Percentiles rank a stretch among this genome's conserved stretches.
Conservation (phyloP, 2,113 vertebrate species). For the Camarhynchus parvulus region DNA sequence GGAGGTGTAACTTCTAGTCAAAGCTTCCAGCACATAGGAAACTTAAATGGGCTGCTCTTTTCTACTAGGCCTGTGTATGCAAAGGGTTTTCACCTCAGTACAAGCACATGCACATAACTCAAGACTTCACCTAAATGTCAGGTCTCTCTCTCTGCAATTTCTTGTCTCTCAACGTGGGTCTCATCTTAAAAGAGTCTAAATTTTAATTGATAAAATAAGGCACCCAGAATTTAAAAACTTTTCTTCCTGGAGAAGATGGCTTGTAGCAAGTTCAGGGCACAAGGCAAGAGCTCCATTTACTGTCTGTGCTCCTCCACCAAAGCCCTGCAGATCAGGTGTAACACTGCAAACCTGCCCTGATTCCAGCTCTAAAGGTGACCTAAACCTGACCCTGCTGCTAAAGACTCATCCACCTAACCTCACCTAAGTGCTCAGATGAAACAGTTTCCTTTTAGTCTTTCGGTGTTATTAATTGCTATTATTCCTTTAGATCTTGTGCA, state of each 20-base stretch:
- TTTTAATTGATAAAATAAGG: not conserved
- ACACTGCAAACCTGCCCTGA: not conserved
- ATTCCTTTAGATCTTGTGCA: conserved; percentile 48
- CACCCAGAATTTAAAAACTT: not conserved
- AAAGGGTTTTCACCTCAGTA: not conserved
- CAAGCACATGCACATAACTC: not conserved
- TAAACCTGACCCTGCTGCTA: not conserved
- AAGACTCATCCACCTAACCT: not conserved
- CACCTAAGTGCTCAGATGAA: conserved; percentile 10
- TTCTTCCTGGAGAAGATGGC: not conserved
- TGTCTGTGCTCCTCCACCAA: not conserved
- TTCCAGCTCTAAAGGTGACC: not conserved
- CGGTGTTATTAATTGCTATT: conserved; percentile 12
- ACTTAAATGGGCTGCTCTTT: not conserved
- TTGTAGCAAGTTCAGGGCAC: not conserved
- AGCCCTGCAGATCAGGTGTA: not conserved
- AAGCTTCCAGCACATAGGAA: not conserved
- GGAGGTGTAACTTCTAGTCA: not conserved
- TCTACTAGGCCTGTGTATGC: not conserved
- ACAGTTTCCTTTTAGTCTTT: conserved; percentile 4
- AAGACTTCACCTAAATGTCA: not conserved
- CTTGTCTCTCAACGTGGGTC: not conserved
- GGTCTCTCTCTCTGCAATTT: not conserved
- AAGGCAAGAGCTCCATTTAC: not conserved
- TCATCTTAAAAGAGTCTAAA: not conserved